A percentile compares a stretch with the other conserved stretches of the same genome.
phyloP scores from a whole-genome alignment of 1,140 invertebrate species.

The Papilio dardanus region DNA sequence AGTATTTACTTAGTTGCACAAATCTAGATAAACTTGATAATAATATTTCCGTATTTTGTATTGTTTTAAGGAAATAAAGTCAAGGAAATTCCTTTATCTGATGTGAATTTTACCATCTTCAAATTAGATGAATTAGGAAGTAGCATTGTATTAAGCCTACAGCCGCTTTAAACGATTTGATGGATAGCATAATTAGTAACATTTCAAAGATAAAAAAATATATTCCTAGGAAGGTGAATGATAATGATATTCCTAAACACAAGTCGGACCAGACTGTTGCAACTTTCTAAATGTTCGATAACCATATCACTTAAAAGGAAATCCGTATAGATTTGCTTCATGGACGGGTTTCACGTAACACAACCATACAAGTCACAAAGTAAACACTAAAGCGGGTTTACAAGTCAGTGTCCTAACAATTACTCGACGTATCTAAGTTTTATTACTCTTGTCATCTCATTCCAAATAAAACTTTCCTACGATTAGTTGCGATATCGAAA shows the following conservation, averaged over 20 bases:
- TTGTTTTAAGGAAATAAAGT: not conserved
- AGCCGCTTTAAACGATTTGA: not conserved
- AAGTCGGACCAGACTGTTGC: not conserved
- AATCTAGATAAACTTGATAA: not conserved
- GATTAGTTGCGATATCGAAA: constrained; percentile 25
- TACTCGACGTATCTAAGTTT: constrained; percentile 2
- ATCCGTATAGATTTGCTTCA: constrained; percentile 5
- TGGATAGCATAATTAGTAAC: not conserved
- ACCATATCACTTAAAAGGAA: constrained; percentile 14
- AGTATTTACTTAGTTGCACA: too few species aligned
- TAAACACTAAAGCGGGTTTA: not conserved
- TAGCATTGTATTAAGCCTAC: not conserved
- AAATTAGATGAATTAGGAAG: not conserved
- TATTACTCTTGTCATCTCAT: not conserved
- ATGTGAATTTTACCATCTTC: not conserved
- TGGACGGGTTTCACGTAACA: constrained; percentile 7
- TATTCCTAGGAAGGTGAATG: constrained; percentile 5
- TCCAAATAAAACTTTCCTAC: constrained; percentile 15
- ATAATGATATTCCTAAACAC: not conserved
- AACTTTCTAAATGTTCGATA: constrained; percentile 24
- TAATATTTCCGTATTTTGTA: not conserved
- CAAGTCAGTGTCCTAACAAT: constrained; percentile 2
- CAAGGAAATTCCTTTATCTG: not conserved
- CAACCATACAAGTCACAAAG: not conserved
- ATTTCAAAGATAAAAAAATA: not conserved